Conservation (phyloP, 1,140 invertebrate genomes). For the fruit fly (Drosophila melanogaster) region Release_6_plus_ISO1_MT NC_004354.4:12179001-12179500, state of each 20-base stretch:
- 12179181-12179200: conserved; percentile 29
- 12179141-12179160: conserved; percentile 18
- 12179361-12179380: too few relatives aligned
- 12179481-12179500: conserved; percentile 24
- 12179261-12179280: too few relatives aligned
- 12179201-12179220: conserved; percentile 10
- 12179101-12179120: background rate
- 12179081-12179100: background rate
- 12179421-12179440: conserved; percentile 1
- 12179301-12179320: too few relatives aligned
- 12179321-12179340: too few relatives aligned
- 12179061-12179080: background rate
- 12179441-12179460: conserved; percentile 35
- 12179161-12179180: conserved; percentile 38
- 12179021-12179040: background rate
- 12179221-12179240: conserved; percentile 14
- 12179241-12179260: too few relatives aligned
- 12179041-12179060: background rate
- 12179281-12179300: too few relatives aligned
- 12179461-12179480: conserved; percentile 49
- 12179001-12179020: conserved; percentile 47
- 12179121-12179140: conserved; percentile 2
- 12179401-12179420: background rate
- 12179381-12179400: too few relatives aligned
- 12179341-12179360: too few relatives aligned